phyloP scores from a whole-genome alignment of 64 coral and sea anemone genomes.

The Acropora yongei region DNA sequence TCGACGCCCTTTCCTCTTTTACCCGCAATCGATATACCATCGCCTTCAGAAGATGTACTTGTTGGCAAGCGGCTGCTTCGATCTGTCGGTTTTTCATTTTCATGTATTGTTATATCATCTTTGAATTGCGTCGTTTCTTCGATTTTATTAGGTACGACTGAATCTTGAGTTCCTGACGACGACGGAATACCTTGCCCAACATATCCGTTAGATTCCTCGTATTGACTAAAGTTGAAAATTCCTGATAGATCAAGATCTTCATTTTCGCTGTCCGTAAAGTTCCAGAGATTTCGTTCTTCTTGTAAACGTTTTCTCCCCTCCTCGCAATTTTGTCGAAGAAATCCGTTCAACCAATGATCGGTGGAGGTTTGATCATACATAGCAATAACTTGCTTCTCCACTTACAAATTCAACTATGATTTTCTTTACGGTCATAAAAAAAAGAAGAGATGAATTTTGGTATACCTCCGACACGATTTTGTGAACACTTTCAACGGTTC shows the following conservation, averaged over 20 bases:
- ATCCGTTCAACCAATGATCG: constrained; percentile 32
- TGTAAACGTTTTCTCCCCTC: constrained; percentile 23
- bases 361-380: background rate
- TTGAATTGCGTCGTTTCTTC: background rate
- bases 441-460: no score
- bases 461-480: background rate
- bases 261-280: background rate
- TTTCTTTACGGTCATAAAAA: no score
- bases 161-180: background rate
- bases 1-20: background rate
- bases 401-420: background rate
- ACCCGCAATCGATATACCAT: background rate
- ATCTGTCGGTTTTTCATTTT: background rate
- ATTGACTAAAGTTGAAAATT: constrained; percentile 30
- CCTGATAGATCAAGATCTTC: constrained; percentile 22
- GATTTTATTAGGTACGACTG: background rate
- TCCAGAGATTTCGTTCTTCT: constrained; percentile 20
- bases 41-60: background rate
- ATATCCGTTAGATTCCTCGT: background rate
- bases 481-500: background rate
- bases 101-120: background rate
- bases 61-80: background rate
- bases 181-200: background rate
- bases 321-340: constrained; percentile 33
- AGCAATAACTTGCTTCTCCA: background rate